Evolutionary conservation across 2,113 vertebrate species (phyloP), one percentile per base, ranked within the genome.

Genomic region (Urocolius indicus): DNA sequence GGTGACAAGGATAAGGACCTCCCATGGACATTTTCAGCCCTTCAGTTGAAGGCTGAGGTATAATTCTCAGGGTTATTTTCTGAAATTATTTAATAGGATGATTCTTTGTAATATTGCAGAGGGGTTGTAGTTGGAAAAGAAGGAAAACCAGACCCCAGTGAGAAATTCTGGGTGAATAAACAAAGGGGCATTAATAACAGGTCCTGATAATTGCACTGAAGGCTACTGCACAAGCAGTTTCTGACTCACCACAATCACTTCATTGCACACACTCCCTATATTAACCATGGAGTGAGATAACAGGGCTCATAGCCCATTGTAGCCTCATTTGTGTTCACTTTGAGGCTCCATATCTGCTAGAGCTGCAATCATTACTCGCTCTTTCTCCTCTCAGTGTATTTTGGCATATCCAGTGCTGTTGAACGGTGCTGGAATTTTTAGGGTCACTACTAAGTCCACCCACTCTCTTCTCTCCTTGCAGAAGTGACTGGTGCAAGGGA

Each of bases 251-350:
- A 21, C 1, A 2, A 34, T 27, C 59, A 45, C 45, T 68, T 66
- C 36, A 16, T 23, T 16, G 27, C 13, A 6, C 41, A n/a, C 2
- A 19, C 32, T 80, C 58, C 45, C 65, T 9, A 0, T 34, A 45
- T 19, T 38, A 34, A 73, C 23, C 61, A 15, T 0, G 0, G 36
- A n/a, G 16, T 3, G 15, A 23, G 36, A 75, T 15, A 32, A 32
- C 16, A 26, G n/a, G 36, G 43, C 66, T 90, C 34, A 16, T 63
- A 72, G 36, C 36, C 67, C 58, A 48, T 15, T 67, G 13, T 43
- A 55, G 14, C 36, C 29, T 54, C 65, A 13, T 20, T 23, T 16
- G 15, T 11, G 17, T 9, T 26, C 13, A 23, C 27, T 67, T 48
- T 22, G 43, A 51, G 72, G 32, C 38, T 68, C 52, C 14, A 1